A percentile compares a stretch with the other conserved stretches of the same genome.
phyloP scores from a whole-genome alignment of 2,888 invertebrate genomes.

The Drosophila austrosaltans region DNA sequence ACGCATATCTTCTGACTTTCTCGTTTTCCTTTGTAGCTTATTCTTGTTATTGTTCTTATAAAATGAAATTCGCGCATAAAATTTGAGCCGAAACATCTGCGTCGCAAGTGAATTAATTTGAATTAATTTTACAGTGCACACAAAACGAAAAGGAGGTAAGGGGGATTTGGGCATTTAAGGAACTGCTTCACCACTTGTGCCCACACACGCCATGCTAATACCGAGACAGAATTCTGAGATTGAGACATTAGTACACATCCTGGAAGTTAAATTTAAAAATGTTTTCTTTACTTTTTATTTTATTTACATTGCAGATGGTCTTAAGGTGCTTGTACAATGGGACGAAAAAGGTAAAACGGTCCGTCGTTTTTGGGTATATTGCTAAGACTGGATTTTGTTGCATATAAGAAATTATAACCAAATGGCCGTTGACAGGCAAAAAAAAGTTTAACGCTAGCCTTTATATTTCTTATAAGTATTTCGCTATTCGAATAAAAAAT shows the following conservation, averaged over 20 bases:
- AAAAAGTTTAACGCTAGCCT: too few relatives aligned
- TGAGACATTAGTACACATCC: slow-evolving; percentile 64
- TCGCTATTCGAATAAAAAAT: not conserved
- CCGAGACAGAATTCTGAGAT: slow-evolving; percentile 34
- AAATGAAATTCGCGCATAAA: slow-evolving; percentile 77
- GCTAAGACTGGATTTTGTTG: too few relatives aligned
- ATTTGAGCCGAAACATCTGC: slow-evolving; percentile 78
- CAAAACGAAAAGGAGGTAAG: slow-evolving; percentile 23
- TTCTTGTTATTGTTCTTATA: slow-evolving; percentile 58
- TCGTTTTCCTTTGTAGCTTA: slow-evolving; percentile 11
- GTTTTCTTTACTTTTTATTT: slow-evolving; percentile 27
- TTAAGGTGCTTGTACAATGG: slow-evolving; percentile 6
- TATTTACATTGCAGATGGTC: slow-evolving; percentile 48
- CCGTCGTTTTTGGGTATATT: too few relatives aligned
- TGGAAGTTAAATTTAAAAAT: slow-evolving; percentile 58
- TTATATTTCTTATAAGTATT: too few relatives aligned
- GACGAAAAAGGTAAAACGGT: not conserved
- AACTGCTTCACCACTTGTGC: slow-evolving; percentile 74
- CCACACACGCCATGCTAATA: slow-evolving; percentile 27
- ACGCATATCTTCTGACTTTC: not conserved
- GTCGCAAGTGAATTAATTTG: slow-evolving; percentile 80
- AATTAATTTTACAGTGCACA: slow-evolving; percentile 73
- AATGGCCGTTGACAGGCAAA: too few relatives aligned
- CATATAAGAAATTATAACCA: too few relatives aligned
- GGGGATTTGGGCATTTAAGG: slow-evolving; percentile 56